These are phyloP conservation scores for Oryzias woworae DNA, from an alignment of 2,113 vertebrate genomes.

Conservation along the genomic window DNA sequence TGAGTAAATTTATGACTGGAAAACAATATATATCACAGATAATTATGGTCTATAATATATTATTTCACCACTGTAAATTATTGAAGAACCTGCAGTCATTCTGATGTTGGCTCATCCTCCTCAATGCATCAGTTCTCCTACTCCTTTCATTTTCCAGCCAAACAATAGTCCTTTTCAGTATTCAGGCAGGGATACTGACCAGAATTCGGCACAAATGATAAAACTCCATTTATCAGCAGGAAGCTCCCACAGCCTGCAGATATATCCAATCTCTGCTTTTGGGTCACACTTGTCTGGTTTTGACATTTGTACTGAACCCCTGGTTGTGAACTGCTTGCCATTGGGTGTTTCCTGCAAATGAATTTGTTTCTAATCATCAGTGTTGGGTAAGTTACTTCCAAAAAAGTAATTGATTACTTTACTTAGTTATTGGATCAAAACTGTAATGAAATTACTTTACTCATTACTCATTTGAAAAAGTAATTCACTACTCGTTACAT, in stretches of 20 bases:
- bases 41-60: neutral
- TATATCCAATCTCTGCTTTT: conserved; percentile 42
- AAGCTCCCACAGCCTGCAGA: conserved; percentile 43
- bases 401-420: no score
- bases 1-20: neutral
- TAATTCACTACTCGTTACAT: no score
- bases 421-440: no score
- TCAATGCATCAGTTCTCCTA: conserved; percentile 12
- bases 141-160: conserved; percentile 17
- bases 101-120: conserved; percentile 6
- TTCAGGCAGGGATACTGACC: conserved; percentile 41
- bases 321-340: conserved; percentile 42
- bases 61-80: neutral
- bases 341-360: conserved; percentile 49
- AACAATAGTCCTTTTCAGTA: conserved; percentile 47
- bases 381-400: no score
- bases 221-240: conserved; percentile 58
- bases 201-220: conserved; percentile 44
- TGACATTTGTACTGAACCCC: conserved; percentile 42
- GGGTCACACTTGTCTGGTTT: conserved; percentile 53
- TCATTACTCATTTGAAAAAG: no score
- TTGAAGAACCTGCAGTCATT: conserved; percentile 1
- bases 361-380: conserved; percentile 57
- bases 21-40: neutral
- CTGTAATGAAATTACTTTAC: no score